Base-by-base conservation (phyloP, 2,113 vertebrate genomes). In the Microtus pennsylvanicus region DNA sequence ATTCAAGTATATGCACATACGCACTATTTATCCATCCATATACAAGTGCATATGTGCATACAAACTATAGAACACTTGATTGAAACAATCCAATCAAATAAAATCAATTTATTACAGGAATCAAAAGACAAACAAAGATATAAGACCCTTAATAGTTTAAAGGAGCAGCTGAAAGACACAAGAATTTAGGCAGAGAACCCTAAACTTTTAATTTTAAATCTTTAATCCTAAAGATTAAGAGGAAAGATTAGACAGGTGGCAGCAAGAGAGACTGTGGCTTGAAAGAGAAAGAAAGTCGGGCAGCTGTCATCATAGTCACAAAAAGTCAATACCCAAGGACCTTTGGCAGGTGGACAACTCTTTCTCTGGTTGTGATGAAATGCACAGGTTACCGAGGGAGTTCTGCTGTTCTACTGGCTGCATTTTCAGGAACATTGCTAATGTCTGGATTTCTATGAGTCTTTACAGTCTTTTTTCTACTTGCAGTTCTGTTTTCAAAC, bases 371-470 rank as follows among this genome's bases (percentile, higher is more conserved):
- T n/a, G 76, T 12, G n/a, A 70, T 47, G 17, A 35, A 33, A 26
- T 28, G 5, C 5, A 0, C 22, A 75, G 22, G 2, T 26, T 38
- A 30, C 38, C 38, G 10, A 17, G 30, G 33, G 10, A 61, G 26
- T 28, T 3, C 52, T 16, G 52, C 9, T 42, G 10, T 89, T 77
- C 24, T 45, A 13, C 42, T 17, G 33, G 17, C 35, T 30, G 9
- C 14, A 24, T 90, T 95, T 95, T 95, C 35, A 65, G 82, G 38
- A 89, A 85, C 55, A 87, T 35, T 30, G 33, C 26, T 67, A 7
- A 28, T 42, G 4, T 65, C 52, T 67, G 67, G 11, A 50, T 42
- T 93, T 55, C 42, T 45, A 24, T 45, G 52, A 69, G 21, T 47
- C 38, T 70, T 95, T 33, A 58, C 19, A 63, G 24, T 82, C 78